Base-by-base conservation (phyloP, 92 coral and sea anemone genomes). In the Micromussa lordhowensis region DNA sequence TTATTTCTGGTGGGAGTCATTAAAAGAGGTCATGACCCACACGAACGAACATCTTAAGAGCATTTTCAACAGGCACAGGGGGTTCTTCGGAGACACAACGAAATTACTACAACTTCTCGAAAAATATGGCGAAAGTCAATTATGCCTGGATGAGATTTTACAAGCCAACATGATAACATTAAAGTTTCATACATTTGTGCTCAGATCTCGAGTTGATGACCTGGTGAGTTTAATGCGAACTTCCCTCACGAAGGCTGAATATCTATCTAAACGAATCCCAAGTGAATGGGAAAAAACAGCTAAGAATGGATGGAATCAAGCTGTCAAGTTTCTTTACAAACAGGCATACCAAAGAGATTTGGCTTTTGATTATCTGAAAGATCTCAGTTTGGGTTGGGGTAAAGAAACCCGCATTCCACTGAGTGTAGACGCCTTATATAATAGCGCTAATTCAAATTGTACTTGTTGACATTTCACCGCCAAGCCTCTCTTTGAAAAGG, bases 261-360 rank as follows among this genome's bases (percentile, higher is more conserved):
- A 54, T 21, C 2, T 44, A 32, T 71, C 49, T 17, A 31, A 72
- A 83, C 21, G 87, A 72, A 51, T 72, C 9, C 87, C 87, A 18
- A 19, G 1, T 0, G 69, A 72, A 55, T 83, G 87, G 87, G 17
- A 28, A 0, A 19, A n/a, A 11, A 1, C 31, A 1, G 35, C 32
- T 36, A 1, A 44, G 31, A 26, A 38, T 13, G 82, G 68, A 8
- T 83, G 87, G 80, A 73, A 53, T 72, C 51, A 49, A 31, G 80
- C 87, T 54, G 28, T 83, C 54, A 83, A 83, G 1, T 83, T 72
- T 72, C 79, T 83, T 70, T 83, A 83, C 54, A 53, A 57, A 31
- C 69, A 83, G 49, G 87, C 78, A 0, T 72, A 79, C 14, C 71
- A 83, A 24, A 35, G 34, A 64, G 31, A 83, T 53, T 21, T 31